These are phyloP conservation scores for Podarcis cretensis DNA, from an alignment of 2,113 vertebrate genomes.

Conservation along the genomic window DNA sequence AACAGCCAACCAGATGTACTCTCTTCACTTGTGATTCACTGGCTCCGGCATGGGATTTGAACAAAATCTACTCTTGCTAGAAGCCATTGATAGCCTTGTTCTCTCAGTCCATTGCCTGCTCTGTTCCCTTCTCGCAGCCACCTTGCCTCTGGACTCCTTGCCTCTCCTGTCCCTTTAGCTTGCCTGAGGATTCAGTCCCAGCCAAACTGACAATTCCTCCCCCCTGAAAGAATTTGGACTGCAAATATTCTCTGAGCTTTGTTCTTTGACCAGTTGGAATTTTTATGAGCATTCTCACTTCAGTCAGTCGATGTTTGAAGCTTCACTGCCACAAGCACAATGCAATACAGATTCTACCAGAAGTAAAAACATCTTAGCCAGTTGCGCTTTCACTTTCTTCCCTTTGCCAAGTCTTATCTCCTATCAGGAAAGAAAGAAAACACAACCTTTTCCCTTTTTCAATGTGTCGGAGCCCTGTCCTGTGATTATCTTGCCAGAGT, in stretches of 20 bases:
- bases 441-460: constrained; percentile 10
- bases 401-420: constrained; percentile 13
- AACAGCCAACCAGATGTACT: too few species aligned
- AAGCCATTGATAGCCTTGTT: too few species aligned
- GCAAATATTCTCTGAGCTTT: neutral
- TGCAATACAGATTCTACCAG: neutral
- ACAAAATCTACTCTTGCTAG: too few species aligned
- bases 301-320: neutral
- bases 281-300: neutral
- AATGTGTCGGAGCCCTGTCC: constrained; percentile 45
- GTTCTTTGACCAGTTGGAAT: neutral
- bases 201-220: neutral
- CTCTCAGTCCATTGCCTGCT: neutral
- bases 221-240: neutral
- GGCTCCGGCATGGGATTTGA: too few species aligned
- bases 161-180: neutral
- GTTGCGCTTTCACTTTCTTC: neutral
- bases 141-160: neutral
- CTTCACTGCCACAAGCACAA: neutral
- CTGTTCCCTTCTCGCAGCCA: neutral
- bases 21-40: too few species aligned
- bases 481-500: constrained; percentile 44
- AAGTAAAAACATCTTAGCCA: neutral
- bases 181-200: neutral
- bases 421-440: neutral